phyloP scores from a whole-genome alignment of 2,888 invertebrate species.

The Hedya salicella region DNA sequence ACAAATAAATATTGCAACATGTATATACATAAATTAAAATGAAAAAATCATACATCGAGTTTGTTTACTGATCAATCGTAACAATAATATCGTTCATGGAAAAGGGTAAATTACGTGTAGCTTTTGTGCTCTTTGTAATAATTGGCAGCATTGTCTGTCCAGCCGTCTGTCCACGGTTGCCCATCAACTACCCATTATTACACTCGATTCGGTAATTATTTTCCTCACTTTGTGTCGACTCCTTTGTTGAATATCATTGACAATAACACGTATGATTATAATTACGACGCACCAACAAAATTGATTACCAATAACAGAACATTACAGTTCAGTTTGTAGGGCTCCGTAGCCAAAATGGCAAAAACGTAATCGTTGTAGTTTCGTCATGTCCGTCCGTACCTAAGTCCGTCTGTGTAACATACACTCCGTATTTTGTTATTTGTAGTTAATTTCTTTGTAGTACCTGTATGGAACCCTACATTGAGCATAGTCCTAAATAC shows the following conservation, averaged over 20 bases:
- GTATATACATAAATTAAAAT: too few relatives aligned
- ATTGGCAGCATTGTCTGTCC: constrained; percentile 45
- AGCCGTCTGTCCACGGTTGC: constrained; percentile 52
- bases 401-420: too few relatives aligned
- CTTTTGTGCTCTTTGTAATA: constrained; percentile 34
- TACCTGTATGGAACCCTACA: too few relatives aligned
- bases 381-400: too few relatives aligned
- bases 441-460: too few relatives aligned
- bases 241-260: constrained; percentile 65
- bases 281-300: constrained; percentile 40
- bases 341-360: too few relatives aligned
- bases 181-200: constrained; percentile 64
- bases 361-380: too few relatives aligned
- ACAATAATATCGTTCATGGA: constrained; percentile 10
- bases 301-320: neutral
- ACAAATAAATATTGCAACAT: too few relatives aligned
- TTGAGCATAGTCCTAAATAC: too few relatives aligned
- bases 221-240: constrained; percentile 59
- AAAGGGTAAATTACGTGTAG: constrained; percentile 6
- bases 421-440: too few relatives aligned
- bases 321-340: too few relatives aligned
- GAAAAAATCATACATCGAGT: neutral
- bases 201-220: constrained; percentile 67
- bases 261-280: constrained; percentile 62
- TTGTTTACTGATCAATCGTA: neutral